Conservation (phyloP, 1,140 invertebrate genomes). For the Ephestia elutella region DNA sequence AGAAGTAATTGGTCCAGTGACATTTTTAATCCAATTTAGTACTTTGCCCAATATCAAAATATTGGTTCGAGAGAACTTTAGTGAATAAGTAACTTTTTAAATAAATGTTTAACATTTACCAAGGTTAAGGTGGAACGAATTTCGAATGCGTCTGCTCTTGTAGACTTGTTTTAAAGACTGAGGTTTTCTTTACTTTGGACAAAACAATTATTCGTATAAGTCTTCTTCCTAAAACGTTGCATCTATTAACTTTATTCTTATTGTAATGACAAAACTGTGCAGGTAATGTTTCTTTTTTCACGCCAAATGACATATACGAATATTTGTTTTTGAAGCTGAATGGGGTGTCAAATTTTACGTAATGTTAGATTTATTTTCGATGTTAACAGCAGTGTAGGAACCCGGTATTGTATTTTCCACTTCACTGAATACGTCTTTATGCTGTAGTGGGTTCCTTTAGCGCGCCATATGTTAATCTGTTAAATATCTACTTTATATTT, state of each 20-base stretch:
- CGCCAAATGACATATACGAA: background rate
- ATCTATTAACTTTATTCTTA: no score
- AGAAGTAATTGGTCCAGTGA: no score
- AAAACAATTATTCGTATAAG: background rate
- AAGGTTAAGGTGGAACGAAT: conserved; percentile 10
- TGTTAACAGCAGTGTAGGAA: conserved; percentile 14
- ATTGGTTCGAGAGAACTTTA: conserved; percentile 6
- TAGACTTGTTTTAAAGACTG: conserved; percentile 27
- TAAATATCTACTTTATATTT: conserved; percentile 26
- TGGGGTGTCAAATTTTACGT: conserved; percentile 25
- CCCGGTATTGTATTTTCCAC: background rate
- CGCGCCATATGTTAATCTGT: conserved; percentile 19
- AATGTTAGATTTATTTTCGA: conserved; percentile 17
- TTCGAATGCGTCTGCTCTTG: conserved; percentile 11
- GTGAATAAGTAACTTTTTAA: background rate
- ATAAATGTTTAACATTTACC: conserved; percentile 6
- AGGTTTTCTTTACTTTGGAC: conserved; percentile 21
- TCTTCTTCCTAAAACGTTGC: no score
- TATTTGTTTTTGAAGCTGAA: conserved; percentile 10
- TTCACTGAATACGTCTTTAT: background rate
- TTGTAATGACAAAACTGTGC: no score
- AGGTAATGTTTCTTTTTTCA: background rate
- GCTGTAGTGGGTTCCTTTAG: conserved; percentile 1
- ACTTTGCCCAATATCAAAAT: background rate
- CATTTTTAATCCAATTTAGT: no score